phyloP scores from a whole-genome alignment of 2,113 vertebrate genomes.

The Stegastes partitus region DNA sequence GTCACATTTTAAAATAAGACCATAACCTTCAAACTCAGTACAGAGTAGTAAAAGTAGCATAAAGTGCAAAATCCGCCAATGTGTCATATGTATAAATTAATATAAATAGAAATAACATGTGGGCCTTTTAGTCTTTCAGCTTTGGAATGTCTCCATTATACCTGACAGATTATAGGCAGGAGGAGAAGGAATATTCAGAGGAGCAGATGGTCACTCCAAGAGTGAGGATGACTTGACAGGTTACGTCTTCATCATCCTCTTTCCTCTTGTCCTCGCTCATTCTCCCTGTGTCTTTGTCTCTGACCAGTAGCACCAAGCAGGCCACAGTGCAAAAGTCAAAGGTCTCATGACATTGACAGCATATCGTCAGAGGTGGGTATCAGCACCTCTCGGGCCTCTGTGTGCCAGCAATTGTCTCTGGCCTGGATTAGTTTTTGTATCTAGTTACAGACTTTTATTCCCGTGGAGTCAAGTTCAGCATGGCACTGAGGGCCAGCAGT shows the following conservation, averaged over 20 bases:
- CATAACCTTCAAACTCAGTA: neutral
- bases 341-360: conserved; percentile 67
- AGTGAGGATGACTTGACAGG: conserved; percentile 40
- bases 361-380: conserved; percentile 65
- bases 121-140: neutral
- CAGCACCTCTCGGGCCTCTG: conserved; percentile 71
- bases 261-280: conserved; percentile 41
- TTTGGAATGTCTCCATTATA: conserved; percentile 19
- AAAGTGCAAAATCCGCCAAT: neutral
- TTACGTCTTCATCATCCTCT: conserved; percentile 61
- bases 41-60: neutral
- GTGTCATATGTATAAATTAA: neutral
- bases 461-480: conserved; percentile 82
- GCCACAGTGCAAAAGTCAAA: conserved; percentile 65
- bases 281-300: conserved; percentile 37
- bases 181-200: neutral
- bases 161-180: neutral
- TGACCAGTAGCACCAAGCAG: conserved; percentile 66
- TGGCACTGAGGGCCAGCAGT: conserved; percentile 77
- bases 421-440: conserved; percentile 84
- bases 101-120: neutral
- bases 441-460: conserved; percentile 84
- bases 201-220: conserved; percentile 37
- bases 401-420: conserved; percentile 83
- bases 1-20: too few relatives aligned